Base-by-base conservation (phyloP, 2,888 invertebrate species). In the Salpingus planirostris region DNA sequence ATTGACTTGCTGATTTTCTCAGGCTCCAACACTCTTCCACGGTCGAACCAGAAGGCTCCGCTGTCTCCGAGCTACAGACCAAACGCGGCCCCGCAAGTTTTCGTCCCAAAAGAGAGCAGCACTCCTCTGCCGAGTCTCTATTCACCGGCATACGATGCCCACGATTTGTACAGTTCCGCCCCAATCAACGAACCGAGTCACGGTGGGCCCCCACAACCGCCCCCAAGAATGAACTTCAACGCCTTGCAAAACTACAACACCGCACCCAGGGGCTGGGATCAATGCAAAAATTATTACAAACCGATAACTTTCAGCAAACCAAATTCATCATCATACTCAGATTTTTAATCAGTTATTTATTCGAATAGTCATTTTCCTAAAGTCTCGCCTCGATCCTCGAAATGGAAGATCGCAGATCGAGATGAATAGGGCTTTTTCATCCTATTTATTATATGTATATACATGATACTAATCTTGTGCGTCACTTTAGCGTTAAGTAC, bases 261-360 rank as follows among this genome's bases (percentile, higher is more conserved):
- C 0, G 84, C 86, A 15, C 81, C 89, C 3, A 73, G 87, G 15
- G 88, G 88, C 1, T 89, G 89, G 86, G 76, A 78, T 3, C 74
- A 79, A 47, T 71, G 72, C 48, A 71, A 73, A 46, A 72, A 76
- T 27, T 76, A 75, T 43, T 86, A 86, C 65, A 70, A 78, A 36
- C 84, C 86, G 0, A 73, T 86, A 23, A 75, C 78, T 40, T 82
- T 85, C 65, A 75, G 76, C 57, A 73, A 60, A 18, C 43, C 47
- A 3, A 38, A 37, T 18, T 18, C 18, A n/a, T 18, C 18, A 5
- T 11, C 23, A 4, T 23, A 23, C 10, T 23, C 23, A 10, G 23
- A 23, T 10, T 23, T 23, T 23, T 23, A 23, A 10, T 5, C 11
- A 5, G 18, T 8, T 8, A 18, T 18, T 18, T 28, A 11, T 29